Base-by-base conservation (phyloP, 2,113 vertebrate genomes). In the Mugil cephalus region DNA sequence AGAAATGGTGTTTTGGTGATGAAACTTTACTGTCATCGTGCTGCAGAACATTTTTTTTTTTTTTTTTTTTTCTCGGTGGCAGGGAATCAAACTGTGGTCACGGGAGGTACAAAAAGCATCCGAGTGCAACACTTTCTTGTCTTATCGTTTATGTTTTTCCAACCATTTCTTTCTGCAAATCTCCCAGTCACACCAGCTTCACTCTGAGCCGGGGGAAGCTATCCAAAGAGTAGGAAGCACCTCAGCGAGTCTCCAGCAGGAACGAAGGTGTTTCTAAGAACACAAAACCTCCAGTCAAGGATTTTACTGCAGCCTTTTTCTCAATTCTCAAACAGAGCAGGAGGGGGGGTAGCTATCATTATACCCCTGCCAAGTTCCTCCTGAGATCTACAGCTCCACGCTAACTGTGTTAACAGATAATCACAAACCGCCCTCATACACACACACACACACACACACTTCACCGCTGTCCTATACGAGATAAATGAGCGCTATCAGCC, bases 401-500 rank as follows among this genome's bases (percentile, higher is more conserved):
- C 36, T 59, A 79, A 81, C 79, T 9, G 68, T 74, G 80, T 87
- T 81, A 86, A 82, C 50, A 50, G 52, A 87, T 88, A 77, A 83
- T 82, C 84, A 79, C 76, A 62, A 48, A 38, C 54, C 52, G 17
- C 51, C 53, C 43, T 8, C 43, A 71, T 39, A 56, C 21, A 50
- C 47, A 52, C 74, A 74, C 46, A 67, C 54, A 67, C 50, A 72
- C 67, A 66, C 53, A 52, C 59, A 52, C 51, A 14, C 71, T 59
- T 24, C 46, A 69, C 52, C 2, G 14, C 73, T 69, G 54, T 82
- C 71, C 76, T 46, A 52, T 34, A 48, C 1, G 45, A 87, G 78
- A 88, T 80, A 86, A 80, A 87, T 84, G 84, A 84, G 80, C 52
- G 10, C 78, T 46, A 90, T 87, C 82, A 76, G 67, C 77, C 72